These are phyloP conservation scores for Melospiza georgiana DNA, from an alignment of 2,113 vertebrate species.

Conservation along the genomic window DNA sequence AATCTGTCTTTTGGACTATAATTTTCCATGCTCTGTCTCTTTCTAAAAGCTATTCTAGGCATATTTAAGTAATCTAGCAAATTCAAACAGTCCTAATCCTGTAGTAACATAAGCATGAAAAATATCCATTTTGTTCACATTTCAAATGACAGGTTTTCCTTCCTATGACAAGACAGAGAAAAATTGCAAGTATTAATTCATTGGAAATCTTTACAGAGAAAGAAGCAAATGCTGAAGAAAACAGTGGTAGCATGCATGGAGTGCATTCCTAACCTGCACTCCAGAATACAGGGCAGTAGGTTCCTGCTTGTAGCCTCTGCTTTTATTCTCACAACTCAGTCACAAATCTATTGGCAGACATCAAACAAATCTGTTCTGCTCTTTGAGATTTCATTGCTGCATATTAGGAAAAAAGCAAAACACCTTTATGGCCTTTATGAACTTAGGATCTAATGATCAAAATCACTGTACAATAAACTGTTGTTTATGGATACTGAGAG, in stretches of 20 bases:
- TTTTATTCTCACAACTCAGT: background rate
- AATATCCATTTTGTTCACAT: slow-evolving; percentile 15
- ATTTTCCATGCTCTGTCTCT: slow-evolving; percentile 28
- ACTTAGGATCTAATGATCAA: background rate
- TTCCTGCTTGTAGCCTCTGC: background rate
- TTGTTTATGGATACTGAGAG: background rate
- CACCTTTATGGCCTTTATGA: background rate
- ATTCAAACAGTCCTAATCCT: slow-evolving; percentile 31
- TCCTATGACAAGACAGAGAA: background rate
- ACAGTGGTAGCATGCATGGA: background rate
- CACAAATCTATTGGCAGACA: background rate
- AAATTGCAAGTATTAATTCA: background rate
- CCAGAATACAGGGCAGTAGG: background rate
- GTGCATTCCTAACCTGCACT: background rate
- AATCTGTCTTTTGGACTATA: background rate
- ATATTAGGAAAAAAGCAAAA: background rate
- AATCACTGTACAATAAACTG: background rate
- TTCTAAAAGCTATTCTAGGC: background rate
- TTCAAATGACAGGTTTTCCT: background rate
- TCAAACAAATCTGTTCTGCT: background rate
- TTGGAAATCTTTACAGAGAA: background rate
- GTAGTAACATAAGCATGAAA: slow-evolving; percentile 28
- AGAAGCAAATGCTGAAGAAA: background rate
- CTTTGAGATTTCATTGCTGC: background rate
- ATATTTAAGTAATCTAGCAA: slow-evolving; percentile 24